These are phyloP conservation scores for Cantharis lateralis DNA, from an alignment of 2,888 invertebrate genomes.

Conservation along the genomic window DNA sequence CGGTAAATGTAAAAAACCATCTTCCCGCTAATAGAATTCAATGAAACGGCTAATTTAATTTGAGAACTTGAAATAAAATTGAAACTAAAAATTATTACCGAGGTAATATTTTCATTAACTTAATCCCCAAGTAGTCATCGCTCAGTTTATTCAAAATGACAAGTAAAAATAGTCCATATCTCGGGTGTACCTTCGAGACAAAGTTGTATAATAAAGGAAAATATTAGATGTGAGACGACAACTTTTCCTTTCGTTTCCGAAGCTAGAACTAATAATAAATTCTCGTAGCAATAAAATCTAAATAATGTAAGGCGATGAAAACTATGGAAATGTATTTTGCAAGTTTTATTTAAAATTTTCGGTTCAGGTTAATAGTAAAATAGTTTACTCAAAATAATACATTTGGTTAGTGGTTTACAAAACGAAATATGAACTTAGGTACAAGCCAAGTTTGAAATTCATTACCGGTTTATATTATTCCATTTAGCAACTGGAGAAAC, in stretches of 20 bases:
- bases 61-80: not conserved
- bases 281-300: too few relatives aligned
- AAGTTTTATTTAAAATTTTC: not conserved
- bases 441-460: not conserved
- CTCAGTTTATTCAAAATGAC: not conserved
- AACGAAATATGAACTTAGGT: not conserved
- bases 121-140: not conserved
- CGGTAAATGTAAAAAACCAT: not conserved
- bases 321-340: not conserved
- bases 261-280: not conserved
- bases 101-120: not conserved
- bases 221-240: too few relatives aligned
- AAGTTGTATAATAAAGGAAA: not conserved
- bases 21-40: not conserved
- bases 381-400: not conserved
- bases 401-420: not conserved
- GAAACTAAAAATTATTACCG: not conserved
- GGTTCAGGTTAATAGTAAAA: not conserved
- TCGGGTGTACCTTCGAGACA: not conserved
- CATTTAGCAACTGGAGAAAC: not conserved
- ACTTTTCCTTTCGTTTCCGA: not conserved
- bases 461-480: not conserved
- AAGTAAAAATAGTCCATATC: not conserved
- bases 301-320: too few relatives aligned
- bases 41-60: not conserved